Evolutionary conservation across 2,113 vertebrate genomes (phyloP), one percentile per base, ranked within the genome.

Genomic region (Chlorodrepanis virens): DNA sequence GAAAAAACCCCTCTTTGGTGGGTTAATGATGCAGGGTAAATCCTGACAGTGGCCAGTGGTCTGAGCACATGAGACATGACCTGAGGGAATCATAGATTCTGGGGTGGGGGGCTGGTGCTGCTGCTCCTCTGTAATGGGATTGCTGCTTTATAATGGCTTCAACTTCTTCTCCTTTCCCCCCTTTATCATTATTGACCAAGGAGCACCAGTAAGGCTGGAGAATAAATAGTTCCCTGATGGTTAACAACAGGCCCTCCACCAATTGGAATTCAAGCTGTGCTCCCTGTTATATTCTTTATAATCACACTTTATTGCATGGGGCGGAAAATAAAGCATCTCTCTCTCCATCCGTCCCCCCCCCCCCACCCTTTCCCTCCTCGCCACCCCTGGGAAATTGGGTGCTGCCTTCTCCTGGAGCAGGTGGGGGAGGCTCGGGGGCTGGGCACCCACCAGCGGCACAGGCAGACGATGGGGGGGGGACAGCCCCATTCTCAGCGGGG

Each of bases 151-250:
- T 93, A 96, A 96, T 95, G 93, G 94, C 94, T 90, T 86, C 94
- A 96, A 95, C 82, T 96, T 89, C 83, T 93, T 47, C 70, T 84
- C 54, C 64, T 39, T 12, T 44, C 44, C 42, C 47, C 69, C 89
- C 89, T 49, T 94, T 76, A 87, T 96, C 96, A 95, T 97, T 96
- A 96, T 97, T 97, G 96, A 96, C 96, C 96, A 93, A 70, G 81
- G 93, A 95, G 81, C 94, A 94, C 95, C 89, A 83, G 93, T 79
- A 65, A 94, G 87, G 91, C 91, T 88, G 13, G 94, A 95, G 95
- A 88, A 97, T 94, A 96, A 97, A 96, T 96, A 96, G 96, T 96
- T 97, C 96, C 96, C 96, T 42, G 95, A 87, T 77, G 93, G 96
- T 94, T 96, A 96, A 94, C 96, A 96, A 89, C 95, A 60, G 91